Conservation (phyloP, 23 tunicate species). For the Diplosoma virens region DNA sequence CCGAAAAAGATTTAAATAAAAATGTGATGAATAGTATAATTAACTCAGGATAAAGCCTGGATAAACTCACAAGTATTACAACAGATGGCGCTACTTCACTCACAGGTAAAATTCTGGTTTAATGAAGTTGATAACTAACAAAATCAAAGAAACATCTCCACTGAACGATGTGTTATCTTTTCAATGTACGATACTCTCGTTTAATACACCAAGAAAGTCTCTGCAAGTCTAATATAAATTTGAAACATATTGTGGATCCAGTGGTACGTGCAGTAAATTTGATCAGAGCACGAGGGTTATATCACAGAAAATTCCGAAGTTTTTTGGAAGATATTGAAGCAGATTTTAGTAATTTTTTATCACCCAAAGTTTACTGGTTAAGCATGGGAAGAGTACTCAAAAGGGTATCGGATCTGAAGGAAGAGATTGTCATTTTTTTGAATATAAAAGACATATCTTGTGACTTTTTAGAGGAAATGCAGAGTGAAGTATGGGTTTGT, state of each 20-base stretch:
- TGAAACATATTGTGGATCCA: conserved; percentile 30
- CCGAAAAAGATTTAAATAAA: conserved; percentile 35
- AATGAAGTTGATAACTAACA: conserved; percentile 13
- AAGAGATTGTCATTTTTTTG: conserved; percentile 30
- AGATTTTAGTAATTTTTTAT: conserved; percentile 33
- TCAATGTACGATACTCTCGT: no score
- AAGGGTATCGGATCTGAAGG: conserved; percentile 28
- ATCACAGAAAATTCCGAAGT: conserved; percentile 36
- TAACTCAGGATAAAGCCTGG: conserved; percentile 4
- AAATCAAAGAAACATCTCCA: not conserved
- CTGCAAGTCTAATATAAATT: conserved; percentile 21
- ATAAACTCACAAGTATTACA: conserved; percentile 27
- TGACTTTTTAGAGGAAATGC: conserved; percentile 19
- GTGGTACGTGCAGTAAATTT: conserved; percentile 27
- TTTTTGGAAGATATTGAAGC: conserved; percentile 38
- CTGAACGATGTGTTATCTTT: not conserved
- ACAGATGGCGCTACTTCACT: conserved; percentile 48
- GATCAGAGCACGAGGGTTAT: conserved; percentile 40
- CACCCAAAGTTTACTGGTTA: conserved; percentile 43
- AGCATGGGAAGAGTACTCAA: conserved; percentile 46
- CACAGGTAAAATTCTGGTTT: conserved; percentile 40
- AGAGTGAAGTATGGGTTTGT: conserved; percentile 4
- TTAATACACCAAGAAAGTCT: conserved; percentile 34
- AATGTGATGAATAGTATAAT: conserved; percentile 10
- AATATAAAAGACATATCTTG: conserved; percentile 23